These are phyloP conservation scores for Zaprionus bogoriensis DNA, from an alignment of 2,888 invertebrate genomes.

Conservation along the genomic window DNA sequence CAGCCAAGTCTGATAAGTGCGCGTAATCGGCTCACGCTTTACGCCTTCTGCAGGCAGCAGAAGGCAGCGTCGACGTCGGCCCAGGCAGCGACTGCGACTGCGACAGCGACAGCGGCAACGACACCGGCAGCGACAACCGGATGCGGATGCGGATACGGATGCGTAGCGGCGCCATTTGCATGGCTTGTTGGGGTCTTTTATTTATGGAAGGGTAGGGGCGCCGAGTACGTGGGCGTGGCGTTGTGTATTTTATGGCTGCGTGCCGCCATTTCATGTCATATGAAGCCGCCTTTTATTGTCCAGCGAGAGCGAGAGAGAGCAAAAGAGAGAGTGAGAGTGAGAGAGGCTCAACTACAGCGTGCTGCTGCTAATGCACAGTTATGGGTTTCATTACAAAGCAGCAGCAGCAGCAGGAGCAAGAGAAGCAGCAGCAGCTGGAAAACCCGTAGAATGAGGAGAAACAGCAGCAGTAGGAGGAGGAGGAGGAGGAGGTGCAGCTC, in stretches of 20 bases:
- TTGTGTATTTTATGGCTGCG: conserved; percentile 58
- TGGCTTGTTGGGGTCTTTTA: conserved; percentile 48
- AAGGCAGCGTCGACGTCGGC: too few species aligned
- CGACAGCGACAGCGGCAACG: conserved; percentile 4
- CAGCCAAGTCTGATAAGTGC: conserved; percentile 62
- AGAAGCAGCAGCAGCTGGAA: too few species aligned
- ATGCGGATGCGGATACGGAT: conserved; percentile 58
- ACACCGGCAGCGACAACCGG: conserved; percentile 4
- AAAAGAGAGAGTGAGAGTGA: not conserved
- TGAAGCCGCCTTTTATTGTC: conserved; percentile 56
- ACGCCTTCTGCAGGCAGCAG: conserved; percentile 47
- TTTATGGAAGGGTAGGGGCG: not conserved
- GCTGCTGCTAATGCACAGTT: conserved; percentile 51
- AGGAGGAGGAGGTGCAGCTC: too few species aligned
- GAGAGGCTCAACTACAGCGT: conserved; percentile 29
- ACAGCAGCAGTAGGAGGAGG: too few species aligned
- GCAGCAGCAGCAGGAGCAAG: too few species aligned
- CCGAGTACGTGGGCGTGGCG: conserved; percentile 1
- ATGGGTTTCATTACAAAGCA: conserved; percentile 50
- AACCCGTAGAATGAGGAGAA: too few species aligned
- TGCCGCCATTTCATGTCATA: conserved; percentile 63
- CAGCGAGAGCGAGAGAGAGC: not conserved
- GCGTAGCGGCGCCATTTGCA: conserved; percentile 56
- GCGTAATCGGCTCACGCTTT: conserved; percentile 73
- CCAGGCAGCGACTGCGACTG: not conserved